Percentiles rank a stretch among this genome's conserved stretches.
These are phyloP conservation scores for Ctenodactylus gundi DNA, from an alignment of 2,113 vertebrate genomes.

Conservation along the genomic window DNA sequence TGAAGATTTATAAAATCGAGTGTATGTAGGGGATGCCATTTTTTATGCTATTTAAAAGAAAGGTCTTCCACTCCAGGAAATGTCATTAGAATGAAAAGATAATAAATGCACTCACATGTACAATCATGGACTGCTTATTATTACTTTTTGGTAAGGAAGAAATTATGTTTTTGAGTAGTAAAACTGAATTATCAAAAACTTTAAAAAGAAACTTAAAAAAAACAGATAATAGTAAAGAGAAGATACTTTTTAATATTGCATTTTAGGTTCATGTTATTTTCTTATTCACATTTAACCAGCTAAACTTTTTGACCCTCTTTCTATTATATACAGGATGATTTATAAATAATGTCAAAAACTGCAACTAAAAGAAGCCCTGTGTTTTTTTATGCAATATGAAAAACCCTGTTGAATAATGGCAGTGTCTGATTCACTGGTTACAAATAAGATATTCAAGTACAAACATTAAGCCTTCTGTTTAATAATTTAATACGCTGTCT, in stretches of 20 bases:
- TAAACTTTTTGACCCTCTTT: neutral
- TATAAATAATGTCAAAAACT: slow-evolving; percentile 38
- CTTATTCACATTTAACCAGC: slow-evolving; percentile 51
- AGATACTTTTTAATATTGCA: neutral
- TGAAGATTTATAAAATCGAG: slow-evolving; percentile 41
- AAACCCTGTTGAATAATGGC: slow-evolving; percentile 37
- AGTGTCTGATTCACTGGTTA: slow-evolving; percentile 40
- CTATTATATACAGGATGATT: slow-evolving; percentile 43
- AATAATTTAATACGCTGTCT: slow-evolving; percentile 59
- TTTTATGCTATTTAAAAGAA: slow-evolving; percentile 38
- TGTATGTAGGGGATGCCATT: neutral
- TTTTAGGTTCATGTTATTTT: slow-evolving; percentile 26
- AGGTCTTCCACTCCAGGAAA: slow-evolving; percentile 46
- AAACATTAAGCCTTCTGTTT: slow-evolving; percentile 41
- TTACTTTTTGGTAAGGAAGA: slow-evolving; percentile 12
- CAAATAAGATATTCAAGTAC: slow-evolving; percentile 54
- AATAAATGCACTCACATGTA: neutral
- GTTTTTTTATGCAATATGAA: slow-evolving; percentile 11
- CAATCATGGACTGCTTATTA: neutral
- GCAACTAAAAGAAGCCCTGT: neutral
- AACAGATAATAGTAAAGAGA: neutral
- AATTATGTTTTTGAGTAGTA: slow-evolving; percentile 14
- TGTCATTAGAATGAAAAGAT: slow-evolving; percentile 49
- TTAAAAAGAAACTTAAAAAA: neutral
- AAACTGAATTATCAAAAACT: neutral